A percentile compares a stretch with the other conserved stretches of the same genome.
Evolutionary conservation across 1,140 invertebrate genomes (phyloP).

Genomic region (Halictus rubicundus): DNA sequence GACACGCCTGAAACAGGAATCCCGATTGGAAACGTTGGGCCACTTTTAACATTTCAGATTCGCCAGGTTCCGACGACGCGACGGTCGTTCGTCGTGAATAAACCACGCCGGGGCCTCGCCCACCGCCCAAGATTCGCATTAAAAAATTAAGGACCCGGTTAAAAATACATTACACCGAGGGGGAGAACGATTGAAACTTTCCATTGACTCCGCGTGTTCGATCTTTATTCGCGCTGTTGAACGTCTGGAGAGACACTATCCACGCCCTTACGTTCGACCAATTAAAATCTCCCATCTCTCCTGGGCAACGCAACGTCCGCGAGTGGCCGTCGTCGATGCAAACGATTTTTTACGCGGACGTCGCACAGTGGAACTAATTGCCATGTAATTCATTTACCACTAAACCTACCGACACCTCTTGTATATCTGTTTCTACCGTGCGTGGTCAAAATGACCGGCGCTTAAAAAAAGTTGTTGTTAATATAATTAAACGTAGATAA

Average conservation of each 20-base stretch:
- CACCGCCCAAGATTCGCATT: neutral
- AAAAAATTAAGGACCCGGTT: conserved; percentile 16
- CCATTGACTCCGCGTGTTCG: conserved; percentile 2
- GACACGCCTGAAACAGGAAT: conserved; percentile 32
- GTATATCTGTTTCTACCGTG: no score
- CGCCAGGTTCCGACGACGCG: no score
- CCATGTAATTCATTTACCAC: no score
- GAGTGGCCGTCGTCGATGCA: no score
- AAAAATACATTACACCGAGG: conserved; percentile 1
- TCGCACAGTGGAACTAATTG: no score
- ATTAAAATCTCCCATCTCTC: neutral
- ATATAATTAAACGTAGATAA: no score
- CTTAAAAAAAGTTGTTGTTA: no score
- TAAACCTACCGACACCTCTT: no score
- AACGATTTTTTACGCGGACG: no score
- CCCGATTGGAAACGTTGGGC: neutral
- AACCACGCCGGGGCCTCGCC: neutral
- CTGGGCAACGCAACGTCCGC: no score
- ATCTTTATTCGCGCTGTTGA: conserved; percentile 19
- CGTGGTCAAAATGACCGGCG: no score
- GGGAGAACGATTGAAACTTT: neutral
- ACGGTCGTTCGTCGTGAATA: neutral
- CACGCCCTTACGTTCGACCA: neutral
- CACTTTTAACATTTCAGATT: conserved; percentile 32
- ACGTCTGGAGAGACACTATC: neutral